Percentiles rank a stretch among this genome's conserved stretches.
phyloP scores from a whole-genome alignment of 2,797 vertebrate genomes.

The Columba guinea region DNA sequence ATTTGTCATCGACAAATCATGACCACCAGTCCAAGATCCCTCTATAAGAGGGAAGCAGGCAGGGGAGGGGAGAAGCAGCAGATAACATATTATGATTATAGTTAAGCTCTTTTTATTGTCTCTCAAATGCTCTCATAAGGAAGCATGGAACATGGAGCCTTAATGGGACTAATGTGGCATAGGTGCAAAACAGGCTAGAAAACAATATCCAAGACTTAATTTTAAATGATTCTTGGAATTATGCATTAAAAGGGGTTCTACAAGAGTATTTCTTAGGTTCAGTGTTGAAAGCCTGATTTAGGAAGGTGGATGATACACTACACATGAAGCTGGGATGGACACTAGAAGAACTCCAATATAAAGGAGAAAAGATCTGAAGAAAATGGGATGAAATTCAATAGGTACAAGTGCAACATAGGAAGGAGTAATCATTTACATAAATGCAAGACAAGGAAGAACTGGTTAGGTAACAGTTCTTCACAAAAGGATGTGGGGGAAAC shows the following conservation, averaged over 20 bases:
- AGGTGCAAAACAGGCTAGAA: neutral
- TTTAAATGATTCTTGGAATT: neutral
- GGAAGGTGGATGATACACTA: neutral
- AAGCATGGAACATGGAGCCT: neutral
- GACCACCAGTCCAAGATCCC: neutral
- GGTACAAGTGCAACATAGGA: neutral
- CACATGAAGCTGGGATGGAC: neutral
- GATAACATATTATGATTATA: neutral
- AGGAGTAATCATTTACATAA: slow-evolving; percentile 42
- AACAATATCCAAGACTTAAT: neutral
- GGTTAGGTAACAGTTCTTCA: slow-evolving; percentile 52
- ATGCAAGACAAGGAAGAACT: slow-evolving; percentile 50
- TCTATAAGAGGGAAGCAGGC: neutral
- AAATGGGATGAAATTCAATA: slow-evolving; percentile 12
- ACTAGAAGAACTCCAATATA: neutral
- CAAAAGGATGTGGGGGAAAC: slow-evolving; percentile 37
- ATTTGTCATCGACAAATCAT: neutral
- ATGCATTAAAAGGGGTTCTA: neutral
- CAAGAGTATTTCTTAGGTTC: neutral
- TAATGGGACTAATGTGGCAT: neutral
- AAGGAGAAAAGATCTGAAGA: neutral
- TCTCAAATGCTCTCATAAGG: neutral
- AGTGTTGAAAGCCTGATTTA: neutral
- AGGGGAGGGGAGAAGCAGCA: neutral
- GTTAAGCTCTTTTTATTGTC: neutral